phyloP scores from a whole-genome alignment of 1,140 invertebrate species.

The Neodiprion lecontei region DNA sequence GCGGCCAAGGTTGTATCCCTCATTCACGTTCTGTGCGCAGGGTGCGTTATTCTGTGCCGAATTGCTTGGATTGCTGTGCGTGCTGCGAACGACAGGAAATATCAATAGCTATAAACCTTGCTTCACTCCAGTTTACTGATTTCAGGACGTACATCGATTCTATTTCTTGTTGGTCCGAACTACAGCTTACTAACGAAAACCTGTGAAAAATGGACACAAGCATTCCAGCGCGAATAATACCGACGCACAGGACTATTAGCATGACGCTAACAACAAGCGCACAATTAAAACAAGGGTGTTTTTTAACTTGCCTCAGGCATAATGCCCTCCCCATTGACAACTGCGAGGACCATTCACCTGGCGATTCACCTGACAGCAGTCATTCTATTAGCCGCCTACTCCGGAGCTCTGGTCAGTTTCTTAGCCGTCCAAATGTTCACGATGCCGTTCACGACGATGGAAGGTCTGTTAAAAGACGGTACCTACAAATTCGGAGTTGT shows the following conservation, averaged over 20 bases:
- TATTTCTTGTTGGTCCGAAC: conserved; percentile 9
- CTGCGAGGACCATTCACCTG: conserved; percentile 50
- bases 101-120: too few relatives aligned
- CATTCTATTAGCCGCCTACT: conserved; percentile 56
- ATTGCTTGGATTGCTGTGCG: too few relatives aligned
- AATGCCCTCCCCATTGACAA: conserved; percentile 39
- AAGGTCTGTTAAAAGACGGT: conserved; percentile 52
- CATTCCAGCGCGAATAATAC: too few relatives aligned
- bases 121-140: not conserved
- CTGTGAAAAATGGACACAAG: too few relatives aligned
- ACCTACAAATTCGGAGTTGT: conserved; percentile 53
- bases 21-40: too few relatives aligned
- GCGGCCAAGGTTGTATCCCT: conserved; percentile 45
- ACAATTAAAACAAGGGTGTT: not conserved
- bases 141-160: not conserved
- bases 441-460: conserved; percentile 59
- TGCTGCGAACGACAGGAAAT: too few relatives aligned
- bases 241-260: too few relatives aligned
- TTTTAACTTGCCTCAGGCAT: conserved; percentile 39
- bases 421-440: conserved; percentile 51
- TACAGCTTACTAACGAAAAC: not conserved
- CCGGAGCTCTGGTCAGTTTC: conserved; percentile 57
- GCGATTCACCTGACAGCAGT: conserved; percentile 51
- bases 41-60: too few relatives aligned
- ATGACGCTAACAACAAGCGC: not conserved